A percentile compares a stretch with the other conserved stretches of the same genome.
These are phyloP conservation scores for Asbolus verrucosus DNA, from an alignment of 1,140 invertebrate species.

Conservation along the genomic window DNA sequence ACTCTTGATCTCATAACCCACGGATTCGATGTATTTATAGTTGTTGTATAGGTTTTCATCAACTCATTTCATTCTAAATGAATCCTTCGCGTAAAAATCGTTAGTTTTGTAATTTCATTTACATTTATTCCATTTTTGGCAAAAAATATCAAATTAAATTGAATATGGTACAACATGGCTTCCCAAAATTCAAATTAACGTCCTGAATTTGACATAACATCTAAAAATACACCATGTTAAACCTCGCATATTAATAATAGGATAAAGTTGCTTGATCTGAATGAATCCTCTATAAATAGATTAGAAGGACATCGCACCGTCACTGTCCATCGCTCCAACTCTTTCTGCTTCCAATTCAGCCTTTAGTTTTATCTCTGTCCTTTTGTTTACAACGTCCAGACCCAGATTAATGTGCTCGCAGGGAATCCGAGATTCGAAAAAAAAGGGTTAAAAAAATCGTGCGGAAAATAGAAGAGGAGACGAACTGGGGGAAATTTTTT, in stretches of 20 bases:
- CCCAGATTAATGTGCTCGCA: constrained; percentile 4
- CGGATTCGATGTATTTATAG: too few relatives aligned
- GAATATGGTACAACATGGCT: constrained; percentile 1
- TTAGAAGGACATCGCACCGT: constrained; percentile 47
- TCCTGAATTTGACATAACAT: not conserved
- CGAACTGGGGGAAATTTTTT: too few relatives aligned
- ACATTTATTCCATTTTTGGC: too few relatives aligned
- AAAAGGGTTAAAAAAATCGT: not conserved
- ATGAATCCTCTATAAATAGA: constrained; percentile 50
- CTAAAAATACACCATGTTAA: constrained; percentile 18
- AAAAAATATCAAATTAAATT: too few relatives aligned
- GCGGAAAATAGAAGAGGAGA: not conserved
- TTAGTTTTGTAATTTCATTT: too few relatives aligned
- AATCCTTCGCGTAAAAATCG: too few relatives aligned
- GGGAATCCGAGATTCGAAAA: constrained; percentile 13
- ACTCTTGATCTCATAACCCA: too few relatives aligned
- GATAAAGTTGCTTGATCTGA: constrained; percentile 42
- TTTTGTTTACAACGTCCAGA: constrained; percentile 26
- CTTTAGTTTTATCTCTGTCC: not conserved
- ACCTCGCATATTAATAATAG: constrained; percentile 42
- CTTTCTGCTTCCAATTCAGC: constrained; percentile 7
- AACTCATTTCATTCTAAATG: not conserved
- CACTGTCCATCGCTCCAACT: not conserved
- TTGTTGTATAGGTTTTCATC: not conserved
- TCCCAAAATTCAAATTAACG: not conserved